Percentiles rank a stretch among this genome's conserved stretches.
These are phyloP conservation scores for Micoletzkya japonica DNA, from an alignment of 2,888 invertebrate genomes.

Conservation along the genomic window DNA sequence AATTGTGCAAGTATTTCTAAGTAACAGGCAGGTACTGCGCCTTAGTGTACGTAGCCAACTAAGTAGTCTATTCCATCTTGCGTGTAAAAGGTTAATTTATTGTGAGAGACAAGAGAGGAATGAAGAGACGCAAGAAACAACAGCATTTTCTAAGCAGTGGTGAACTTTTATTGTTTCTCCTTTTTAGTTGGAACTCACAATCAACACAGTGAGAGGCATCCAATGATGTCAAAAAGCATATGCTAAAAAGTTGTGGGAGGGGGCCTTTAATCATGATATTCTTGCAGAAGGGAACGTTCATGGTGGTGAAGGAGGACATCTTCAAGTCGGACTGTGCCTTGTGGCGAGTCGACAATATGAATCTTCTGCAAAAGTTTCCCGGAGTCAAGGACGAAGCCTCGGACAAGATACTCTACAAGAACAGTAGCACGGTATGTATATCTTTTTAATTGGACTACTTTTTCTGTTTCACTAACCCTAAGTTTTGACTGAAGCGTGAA, in stretches of 20 bases:
- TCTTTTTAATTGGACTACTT: not conserved
- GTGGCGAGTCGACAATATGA: slow-evolving; percentile 63
- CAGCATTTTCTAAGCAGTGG: no score
- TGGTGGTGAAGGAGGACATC: slow-evolving; percentile 57
- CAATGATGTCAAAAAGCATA: no score
- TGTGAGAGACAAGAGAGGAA: no score
- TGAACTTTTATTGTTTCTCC: not conserved
- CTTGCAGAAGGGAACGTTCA: slow-evolving; percentile 60
- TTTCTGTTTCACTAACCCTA: not conserved
- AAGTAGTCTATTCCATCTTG: no score
- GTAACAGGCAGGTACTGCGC: no score
- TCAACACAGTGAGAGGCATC: no score
- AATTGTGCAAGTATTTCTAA: no score
- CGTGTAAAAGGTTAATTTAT: no score
- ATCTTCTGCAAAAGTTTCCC: slow-evolving; percentile 61
- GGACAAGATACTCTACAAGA: slow-evolving; percentile 41
- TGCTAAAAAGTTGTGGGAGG: not conserved
- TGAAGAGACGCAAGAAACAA: no score
- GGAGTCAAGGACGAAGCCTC: slow-evolving; percentile 36
- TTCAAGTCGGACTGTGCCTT: slow-evolving; percentile 55
- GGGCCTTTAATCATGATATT: no score
- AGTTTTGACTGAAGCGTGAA: not conserved
- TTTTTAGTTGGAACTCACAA: no score
- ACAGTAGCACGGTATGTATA: slow-evolving; percentile 46
- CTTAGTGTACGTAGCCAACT: no score